A percentile compares a stretch with the other conserved stretches of the same genome.
Conservation (phyloP, 1,140 invertebrate species). For the Dendroctonus valens region DNA sequence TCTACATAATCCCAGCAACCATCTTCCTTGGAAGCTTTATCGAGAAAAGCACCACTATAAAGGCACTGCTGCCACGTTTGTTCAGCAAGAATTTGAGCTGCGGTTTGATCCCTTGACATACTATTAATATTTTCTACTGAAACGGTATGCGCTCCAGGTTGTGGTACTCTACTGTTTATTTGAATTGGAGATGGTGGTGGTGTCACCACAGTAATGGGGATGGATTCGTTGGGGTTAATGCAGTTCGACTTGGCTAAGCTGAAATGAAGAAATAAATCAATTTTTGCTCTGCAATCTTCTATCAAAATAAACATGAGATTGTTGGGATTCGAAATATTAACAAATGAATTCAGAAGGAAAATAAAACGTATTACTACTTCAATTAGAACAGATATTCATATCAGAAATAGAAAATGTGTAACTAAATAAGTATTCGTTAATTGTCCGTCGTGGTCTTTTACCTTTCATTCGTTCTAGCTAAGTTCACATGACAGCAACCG, state of each 20-base stretch:
- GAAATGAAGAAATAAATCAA: neutral
- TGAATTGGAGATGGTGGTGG: conserved; percentile 51
- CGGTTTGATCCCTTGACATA: conserved; percentile 55
- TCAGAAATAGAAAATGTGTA: no score
- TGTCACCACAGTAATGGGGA: conserved; percentile 23
- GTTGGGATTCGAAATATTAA: no score
- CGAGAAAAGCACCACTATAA: conserved; percentile 51
- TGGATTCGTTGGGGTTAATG: conserved; percentile 9
- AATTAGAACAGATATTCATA: no score
- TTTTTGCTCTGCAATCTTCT: no score
- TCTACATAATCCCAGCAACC: conserved; percentile 86
- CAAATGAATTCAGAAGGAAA: no score
- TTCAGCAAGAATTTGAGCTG: conserved; percentile 67
- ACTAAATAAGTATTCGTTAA: no score
- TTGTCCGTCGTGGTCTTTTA: neutral
- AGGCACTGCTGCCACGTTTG: conserved; percentile 75
- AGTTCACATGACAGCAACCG: no score
- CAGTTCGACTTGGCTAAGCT: neutral
- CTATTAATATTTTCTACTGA: conserved; percentile 55
- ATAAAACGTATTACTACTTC: no score
- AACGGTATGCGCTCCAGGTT: conserved; percentile 50
- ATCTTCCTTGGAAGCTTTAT: conserved; percentile 38
- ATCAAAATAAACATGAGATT: no score
- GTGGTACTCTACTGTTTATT: conserved; percentile 53
- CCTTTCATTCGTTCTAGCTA: conserved; percentile 18